Evolutionary conservation across 2,888 invertebrate species (phyloP).

Genomic region (Protodeltote pygarga): DNA sequence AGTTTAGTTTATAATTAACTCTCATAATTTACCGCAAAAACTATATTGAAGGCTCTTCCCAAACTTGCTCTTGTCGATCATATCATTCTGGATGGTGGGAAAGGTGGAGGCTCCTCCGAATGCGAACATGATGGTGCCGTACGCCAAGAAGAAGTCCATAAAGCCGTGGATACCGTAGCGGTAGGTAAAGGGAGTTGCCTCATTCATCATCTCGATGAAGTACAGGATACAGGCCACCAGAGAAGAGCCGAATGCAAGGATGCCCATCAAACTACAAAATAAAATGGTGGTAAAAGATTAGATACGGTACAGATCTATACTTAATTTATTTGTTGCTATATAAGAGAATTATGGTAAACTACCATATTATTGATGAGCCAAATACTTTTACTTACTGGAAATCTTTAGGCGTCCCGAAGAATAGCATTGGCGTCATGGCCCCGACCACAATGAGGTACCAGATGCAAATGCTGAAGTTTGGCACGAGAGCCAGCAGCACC

Average conservation of each 20-base stretch:
- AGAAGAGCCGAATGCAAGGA: slow-evolving; percentile 88
- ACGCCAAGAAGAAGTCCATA: slow-evolving; percentile 89
- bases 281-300: neutral
- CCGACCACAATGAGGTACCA: slow-evolving; percentile 89
- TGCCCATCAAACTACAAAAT: slow-evolving; percentile 86
- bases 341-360: too few species aligned
- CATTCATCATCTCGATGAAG: slow-evolving; percentile 87
- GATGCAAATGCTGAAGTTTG: slow-evolving; percentile 86
- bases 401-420: slow-evolving; percentile 90
- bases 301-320: neutral
- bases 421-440: slow-evolving; percentile 87
- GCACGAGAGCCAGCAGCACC: slow-evolving; percentile 79
- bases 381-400: slow-evolving; percentile 86
- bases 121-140: slow-evolving; percentile 90
- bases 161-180: slow-evolving; percentile 86
- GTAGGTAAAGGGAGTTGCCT: slow-evolving; percentile 76
- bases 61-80: slow-evolving; percentile 89
- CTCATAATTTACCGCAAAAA: slow-evolving; percentile 87
- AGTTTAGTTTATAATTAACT: too few species aligned
- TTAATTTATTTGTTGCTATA: too few species aligned
- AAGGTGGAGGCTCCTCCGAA: slow-evolving; percentile 92
- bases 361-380: too few species aligned
- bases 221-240: slow-evolving; percentile 88
- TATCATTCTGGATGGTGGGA: slow-evolving; percentile 93
- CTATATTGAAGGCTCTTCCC: slow-evolving; percentile 88